Evolutionary conservation across 2,888 invertebrate genomes (phyloP).

Genomic region (Leucoma salicis): DNA sequence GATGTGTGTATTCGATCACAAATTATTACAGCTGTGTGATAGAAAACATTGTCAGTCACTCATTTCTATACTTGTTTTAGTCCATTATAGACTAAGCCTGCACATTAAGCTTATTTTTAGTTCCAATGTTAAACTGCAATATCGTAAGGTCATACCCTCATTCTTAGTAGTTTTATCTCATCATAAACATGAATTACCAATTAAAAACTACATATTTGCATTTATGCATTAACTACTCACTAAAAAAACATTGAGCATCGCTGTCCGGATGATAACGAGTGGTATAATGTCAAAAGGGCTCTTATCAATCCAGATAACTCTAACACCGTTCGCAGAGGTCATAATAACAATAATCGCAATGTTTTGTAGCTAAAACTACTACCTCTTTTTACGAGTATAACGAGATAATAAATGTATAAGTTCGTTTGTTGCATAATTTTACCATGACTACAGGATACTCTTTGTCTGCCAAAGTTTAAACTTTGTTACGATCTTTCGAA

Average conservation of each 20-base stretch:
- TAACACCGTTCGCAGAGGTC: slow-evolving; percentile 8
- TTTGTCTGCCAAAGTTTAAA: too few relatives aligned
- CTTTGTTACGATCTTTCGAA: too few relatives aligned
- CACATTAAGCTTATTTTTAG: too few relatives aligned
- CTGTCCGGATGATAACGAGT: slow-evolving; percentile 7
- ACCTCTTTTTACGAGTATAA: too few relatives aligned
- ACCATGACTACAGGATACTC: too few relatives aligned
- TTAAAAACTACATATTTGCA: slow-evolving; percentile 1
- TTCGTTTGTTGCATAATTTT: too few relatives aligned
- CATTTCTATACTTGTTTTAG: too few relatives aligned
- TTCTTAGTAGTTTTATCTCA: background rate
- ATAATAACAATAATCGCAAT: slow-evolving; percentile 9
- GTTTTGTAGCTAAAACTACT: background rate
- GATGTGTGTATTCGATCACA: too few relatives aligned
- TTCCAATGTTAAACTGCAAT: background rate
- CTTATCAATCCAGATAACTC: slow-evolving; percentile 24
- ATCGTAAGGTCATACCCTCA: background rate
- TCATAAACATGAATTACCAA: background rate
- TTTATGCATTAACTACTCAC: background rate
- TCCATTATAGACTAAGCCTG: too few relatives aligned
- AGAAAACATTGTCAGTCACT: too few relatives aligned
- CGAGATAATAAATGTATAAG: too few relatives aligned
- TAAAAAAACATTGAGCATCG: background rate
- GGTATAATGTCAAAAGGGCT: slow-evolving; percentile 14
- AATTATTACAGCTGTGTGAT: too few relatives aligned